These are phyloP conservation scores for Spheniscus mendiculus DNA, from an alignment of 2,113 vertebrate species.

Conservation along the genomic window DNA sequence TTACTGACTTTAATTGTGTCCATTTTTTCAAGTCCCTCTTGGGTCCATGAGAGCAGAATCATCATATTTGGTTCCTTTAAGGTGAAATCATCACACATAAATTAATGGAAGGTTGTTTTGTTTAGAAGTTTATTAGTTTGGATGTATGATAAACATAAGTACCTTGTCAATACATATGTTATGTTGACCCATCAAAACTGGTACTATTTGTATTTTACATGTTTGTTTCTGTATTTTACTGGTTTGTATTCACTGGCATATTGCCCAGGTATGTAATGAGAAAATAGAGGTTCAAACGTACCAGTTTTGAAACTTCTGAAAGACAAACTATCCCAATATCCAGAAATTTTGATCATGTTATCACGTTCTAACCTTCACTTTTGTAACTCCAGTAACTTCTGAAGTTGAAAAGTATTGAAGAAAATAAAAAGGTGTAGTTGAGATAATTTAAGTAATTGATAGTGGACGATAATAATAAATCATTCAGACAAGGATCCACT, in stretches of 20 bases:
- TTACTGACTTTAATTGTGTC: neutral
- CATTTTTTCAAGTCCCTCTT: neutral
- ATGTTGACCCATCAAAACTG: neutral
- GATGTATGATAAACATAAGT: neutral
- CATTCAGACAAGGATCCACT: neutral
- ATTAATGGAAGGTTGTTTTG: neutral
- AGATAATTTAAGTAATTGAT: neutral
- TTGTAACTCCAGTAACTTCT: neutral
- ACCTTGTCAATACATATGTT: neutral
- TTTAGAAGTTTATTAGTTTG: neutral
- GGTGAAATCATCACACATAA: neutral
- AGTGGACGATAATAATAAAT: neutral
- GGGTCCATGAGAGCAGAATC: neutral
- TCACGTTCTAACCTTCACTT: neutral
- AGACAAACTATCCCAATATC: neutral
- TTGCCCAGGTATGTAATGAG: neutral
- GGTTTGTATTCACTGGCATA: neutral
- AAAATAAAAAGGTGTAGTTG: neutral
- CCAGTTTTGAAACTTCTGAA: neutral
- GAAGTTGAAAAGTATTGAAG: neutral
- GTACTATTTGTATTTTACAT: neutral
- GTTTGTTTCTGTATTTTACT: too few species aligned
- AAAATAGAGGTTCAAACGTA: neutral
- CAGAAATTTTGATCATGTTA: neutral
- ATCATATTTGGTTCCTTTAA: neutral